Evolutionary conservation across 2,797 vertebrate species (phyloP).

Genomic region (Avahi laniger): DNA sequence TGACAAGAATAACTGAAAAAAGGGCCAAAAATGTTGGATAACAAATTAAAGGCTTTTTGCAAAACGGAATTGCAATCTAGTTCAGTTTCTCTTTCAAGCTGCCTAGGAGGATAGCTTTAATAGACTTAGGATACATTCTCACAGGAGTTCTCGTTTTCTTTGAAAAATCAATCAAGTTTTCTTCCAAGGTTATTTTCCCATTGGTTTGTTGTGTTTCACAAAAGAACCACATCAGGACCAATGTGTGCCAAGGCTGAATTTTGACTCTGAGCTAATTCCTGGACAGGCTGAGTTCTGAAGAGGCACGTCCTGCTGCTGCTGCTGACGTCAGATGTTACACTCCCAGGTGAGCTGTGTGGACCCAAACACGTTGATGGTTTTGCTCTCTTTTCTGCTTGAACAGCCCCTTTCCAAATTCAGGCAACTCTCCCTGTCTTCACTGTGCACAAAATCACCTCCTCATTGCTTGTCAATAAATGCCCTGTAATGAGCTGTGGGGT

Average conservation of each 20-base stretch:
- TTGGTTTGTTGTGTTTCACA: slow-evolving; percentile 60
- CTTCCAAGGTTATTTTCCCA: slow-evolving; percentile 75
- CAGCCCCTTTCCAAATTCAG: background rate
- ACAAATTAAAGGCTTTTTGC: slow-evolving; percentile 67
- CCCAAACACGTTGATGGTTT: slow-evolving; percentile 49
- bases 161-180: slow-evolving; percentile 65
- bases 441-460: slow-evolving; percentile 38
- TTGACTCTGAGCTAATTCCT: slow-evolving; percentile 62
- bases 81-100: slow-evolving; percentile 63
- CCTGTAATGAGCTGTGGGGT: background rate
- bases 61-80: slow-evolving; percentile 72
- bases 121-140: slow-evolving; percentile 47
- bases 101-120: slow-evolving; percentile 41
- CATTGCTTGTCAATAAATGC: background rate
- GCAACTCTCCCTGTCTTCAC: background rate
- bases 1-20: slow-evolving; percentile 50
- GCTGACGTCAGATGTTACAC: slow-evolving; percentile 46
- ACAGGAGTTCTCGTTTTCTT: slow-evolving; percentile 31
- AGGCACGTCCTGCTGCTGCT: slow-evolving; percentile 46
- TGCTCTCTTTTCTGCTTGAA: slow-evolving; percentile 55
- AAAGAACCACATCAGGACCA: slow-evolving; percentile 65
- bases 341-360: slow-evolving; percentile 62
- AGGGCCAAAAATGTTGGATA: slow-evolving; percentile 24
- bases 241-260: slow-evolving; percentile 56
- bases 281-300: slow-evolving; percentile 62